phyloP scores from a whole-genome alignment of 2,113 vertebrate genomes.

The Megaleporinus macrocephalus region DNA sequence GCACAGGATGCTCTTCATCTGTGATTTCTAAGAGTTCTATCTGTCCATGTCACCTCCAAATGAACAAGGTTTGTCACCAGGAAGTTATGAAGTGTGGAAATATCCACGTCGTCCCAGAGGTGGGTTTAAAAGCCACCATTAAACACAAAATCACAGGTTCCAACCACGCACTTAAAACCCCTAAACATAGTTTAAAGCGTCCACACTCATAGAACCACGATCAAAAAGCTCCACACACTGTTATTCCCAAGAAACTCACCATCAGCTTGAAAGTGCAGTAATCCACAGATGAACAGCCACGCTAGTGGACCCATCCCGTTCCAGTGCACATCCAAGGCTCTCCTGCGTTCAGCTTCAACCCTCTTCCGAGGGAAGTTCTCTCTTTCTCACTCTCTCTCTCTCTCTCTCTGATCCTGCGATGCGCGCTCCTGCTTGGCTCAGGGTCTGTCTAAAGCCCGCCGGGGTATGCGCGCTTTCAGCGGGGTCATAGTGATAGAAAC shows the following conservation, averaged over 20 bases:
- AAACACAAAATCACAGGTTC: no score
- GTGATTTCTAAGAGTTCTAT: no score
- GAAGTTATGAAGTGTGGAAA: no score
- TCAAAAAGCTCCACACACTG: not conserved
- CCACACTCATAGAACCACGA: no score
- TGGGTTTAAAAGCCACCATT: no score
- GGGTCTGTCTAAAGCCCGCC: constrained; percentile 18
- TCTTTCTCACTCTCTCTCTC: constrained; percentile 10
- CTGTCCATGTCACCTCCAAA: no score
- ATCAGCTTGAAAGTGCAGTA: constrained; percentile 86
- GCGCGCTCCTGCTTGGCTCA: constrained; percentile 2
- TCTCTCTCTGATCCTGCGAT: not conserved
- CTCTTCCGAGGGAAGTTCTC: constrained; percentile 53
- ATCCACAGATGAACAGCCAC: constrained; percentile 90
- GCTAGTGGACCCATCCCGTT: constrained; percentile 94
- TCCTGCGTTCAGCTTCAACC: constrained; percentile 52
- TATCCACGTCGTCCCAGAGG: no score
- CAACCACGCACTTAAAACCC: not conserved
- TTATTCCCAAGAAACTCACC: constrained; percentile 82
- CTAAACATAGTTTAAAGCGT: not conserved
- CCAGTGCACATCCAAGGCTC: constrained; percentile 89
- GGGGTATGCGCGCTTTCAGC: constrained; percentile 13
- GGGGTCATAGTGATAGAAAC: constrained; percentile 35
- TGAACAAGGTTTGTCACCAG: no score
- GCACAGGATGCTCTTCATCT: no score